These are phyloP conservation scores for Prunella fulvescens DNA, from an alignment of 2,113 vertebrate species.

Conservation along the genomic window DNA sequence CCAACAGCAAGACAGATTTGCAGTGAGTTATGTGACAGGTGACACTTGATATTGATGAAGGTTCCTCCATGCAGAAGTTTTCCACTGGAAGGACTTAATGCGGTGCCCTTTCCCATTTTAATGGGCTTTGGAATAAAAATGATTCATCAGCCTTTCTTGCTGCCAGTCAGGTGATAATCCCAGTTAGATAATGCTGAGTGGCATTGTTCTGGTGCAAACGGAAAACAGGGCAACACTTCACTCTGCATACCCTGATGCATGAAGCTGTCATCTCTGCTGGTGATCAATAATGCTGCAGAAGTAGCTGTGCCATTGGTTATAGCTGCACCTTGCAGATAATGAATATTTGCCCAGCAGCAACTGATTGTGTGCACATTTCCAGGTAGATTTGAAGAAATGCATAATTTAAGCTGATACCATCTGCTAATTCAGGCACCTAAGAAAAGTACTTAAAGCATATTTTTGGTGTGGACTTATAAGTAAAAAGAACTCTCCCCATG, in stretches of 20 bases:
- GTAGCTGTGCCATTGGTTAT: background rate
- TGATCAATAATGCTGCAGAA: constrained; percentile 20
- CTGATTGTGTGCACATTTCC: background rate
- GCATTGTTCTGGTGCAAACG: background rate
- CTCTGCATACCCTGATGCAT: background rate
- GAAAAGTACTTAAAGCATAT: background rate
- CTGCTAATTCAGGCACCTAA: background rate
- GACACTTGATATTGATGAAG: background rate
- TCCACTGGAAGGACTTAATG: background rate
- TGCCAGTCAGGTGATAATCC: background rate
- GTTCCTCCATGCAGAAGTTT: background rate
- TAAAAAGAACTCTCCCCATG: background rate
- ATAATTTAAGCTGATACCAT: background rate
- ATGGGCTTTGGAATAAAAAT: background rate
- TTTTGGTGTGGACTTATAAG: background rate
- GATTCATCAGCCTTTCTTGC: background rate
- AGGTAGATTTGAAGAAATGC: background rate
- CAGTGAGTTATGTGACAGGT: background rate
- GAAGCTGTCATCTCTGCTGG: background rate
- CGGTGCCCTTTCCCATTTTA: background rate
- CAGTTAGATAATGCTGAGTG: background rate
- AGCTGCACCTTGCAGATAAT: background rate
- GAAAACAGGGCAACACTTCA: background rate
- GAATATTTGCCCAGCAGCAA: background rate
- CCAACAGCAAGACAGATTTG: background rate